A percentile compares a stretch with the other conserved stretches of the same genome.
phyloP scores from a whole-genome alignment of 2,113 vertebrate species.

The Carassius gibelio region DNA sequence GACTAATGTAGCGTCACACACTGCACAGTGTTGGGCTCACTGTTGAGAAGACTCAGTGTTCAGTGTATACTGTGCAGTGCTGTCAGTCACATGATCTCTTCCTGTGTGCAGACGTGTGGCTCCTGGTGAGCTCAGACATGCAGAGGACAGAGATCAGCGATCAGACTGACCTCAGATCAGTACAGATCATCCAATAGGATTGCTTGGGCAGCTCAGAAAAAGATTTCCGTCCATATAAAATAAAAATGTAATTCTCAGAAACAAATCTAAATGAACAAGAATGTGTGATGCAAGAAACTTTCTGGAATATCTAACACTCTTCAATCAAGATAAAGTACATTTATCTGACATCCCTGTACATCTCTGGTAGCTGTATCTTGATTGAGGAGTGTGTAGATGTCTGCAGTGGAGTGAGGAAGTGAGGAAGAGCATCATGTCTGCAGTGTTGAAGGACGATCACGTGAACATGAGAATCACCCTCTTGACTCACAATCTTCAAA shows the following conservation, averaged over 20 bases:
- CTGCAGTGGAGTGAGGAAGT: not conserved
- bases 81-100: slow-evolving; percentile 5
- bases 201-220: not conserved
- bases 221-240: not conserved
- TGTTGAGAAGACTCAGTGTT: not conserved
- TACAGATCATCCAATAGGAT: not conserved
- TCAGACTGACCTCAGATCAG: not conserved
- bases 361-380: not conserved
- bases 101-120: not conserved
- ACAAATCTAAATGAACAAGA: not conserved
- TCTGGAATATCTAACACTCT: not conserved
- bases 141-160: not conserved
- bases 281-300: not conserved
- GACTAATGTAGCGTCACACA: not conserved
- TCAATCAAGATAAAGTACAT: not conserved
- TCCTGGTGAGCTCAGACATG: not conserved
- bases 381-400: not conserved
- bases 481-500: not conserved
- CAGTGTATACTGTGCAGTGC: not conserved
- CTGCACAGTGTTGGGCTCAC: not conserved
- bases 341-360: no score
- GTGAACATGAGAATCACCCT: not conserved
- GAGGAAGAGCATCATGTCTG: slow-evolving; percentile 1
- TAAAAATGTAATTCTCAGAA: not conserved
- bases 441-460: not conserved